Evolutionary conservation across 30 jellyfish, hydroid and myxozoan genomes (phyloP), one percentile per base, ranked within the genome.

Genomic region (Cassiopea andromeda): DNA sequence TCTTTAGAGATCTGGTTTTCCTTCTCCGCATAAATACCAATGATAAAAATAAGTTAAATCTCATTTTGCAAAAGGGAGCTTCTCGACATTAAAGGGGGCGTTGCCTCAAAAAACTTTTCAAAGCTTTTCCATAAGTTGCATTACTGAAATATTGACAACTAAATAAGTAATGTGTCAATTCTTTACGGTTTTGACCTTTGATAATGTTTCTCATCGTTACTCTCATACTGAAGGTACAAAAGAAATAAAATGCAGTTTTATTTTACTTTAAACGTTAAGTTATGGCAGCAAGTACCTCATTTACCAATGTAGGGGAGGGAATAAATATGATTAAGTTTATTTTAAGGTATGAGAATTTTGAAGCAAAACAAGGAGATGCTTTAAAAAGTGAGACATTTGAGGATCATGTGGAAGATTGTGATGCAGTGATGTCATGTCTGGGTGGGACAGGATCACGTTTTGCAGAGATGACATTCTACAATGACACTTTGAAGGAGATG

Each of bases 381-480:
- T 44, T 77, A 44, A 80, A 83, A 47, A 69, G 84, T 27, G 68
- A 45, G 8, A 75, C 94, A 27, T 91, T 70, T 67, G 83, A 83
- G 44, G 83, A 76, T 1, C 44, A 49, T 44, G 75, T 91, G 94
- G 69, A 48, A 46, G 91, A 85, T 58, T 49, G 69, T 19, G 97
- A 91, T 84, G 94, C 78, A 38, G 94, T 91, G 44, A 84, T 91
- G 85, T 91, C 97, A 38, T 83, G 97, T 59, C 83, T 83, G 19
- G 97, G 97, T 59, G 77, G 90, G 48, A 48, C 81, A 17, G 69
- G 82, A 9, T 66, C 85, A 10, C 60, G 66, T 8, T 84, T 66
- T 17, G 48, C 78, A 60, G 18, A 46, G 2, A 15, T 46, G 57
- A 48, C 89, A 7, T 67, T 84, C 48, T 84, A 70, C 76, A 48